Evolutionary conservation across 2,113 vertebrate species (phyloP).

Genomic region (Paralichthys olivaceus): DNA sequence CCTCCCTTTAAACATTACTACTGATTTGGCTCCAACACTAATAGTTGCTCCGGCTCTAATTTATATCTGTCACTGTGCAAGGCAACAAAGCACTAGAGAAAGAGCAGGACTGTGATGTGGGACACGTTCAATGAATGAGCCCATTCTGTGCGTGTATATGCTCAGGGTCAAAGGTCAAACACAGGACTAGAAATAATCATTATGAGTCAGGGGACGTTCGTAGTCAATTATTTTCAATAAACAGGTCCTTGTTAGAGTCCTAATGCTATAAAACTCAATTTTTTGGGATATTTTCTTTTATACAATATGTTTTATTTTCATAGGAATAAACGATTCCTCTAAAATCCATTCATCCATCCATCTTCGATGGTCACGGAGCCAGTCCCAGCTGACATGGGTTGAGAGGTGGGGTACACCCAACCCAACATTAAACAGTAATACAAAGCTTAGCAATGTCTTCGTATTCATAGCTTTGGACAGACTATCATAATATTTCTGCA

Average conservation of each 20-base stretch:
- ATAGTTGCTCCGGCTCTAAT: constrained; percentile 42
- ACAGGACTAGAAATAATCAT: constrained; percentile 24
- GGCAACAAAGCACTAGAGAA: constrained; percentile 50
- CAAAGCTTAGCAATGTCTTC: background rate
- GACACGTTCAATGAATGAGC: constrained; percentile 48
- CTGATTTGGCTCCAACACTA: constrained; percentile 5
- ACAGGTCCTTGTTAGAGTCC: background rate
- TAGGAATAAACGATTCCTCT: background rate
- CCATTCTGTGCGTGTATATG: constrained; percentile 46
- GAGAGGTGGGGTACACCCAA: no score
- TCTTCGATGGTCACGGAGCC: no score
- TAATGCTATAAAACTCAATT: background rate
- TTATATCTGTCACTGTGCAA: constrained; percentile 49
- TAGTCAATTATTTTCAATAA: background rate
- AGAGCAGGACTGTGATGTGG: constrained; percentile 36
- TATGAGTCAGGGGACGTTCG: background rate
- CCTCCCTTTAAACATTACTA: constrained; percentile 44
- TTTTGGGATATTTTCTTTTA: background rate
- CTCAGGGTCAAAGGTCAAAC: constrained; percentile 59
- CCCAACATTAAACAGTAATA: no score
- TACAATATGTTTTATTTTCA: background rate
- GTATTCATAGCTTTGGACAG: background rate
- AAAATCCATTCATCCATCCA: background rate
- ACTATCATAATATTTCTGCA: background rate
- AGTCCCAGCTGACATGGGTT: no score